Percentiles rank a stretch among this genome's conserved stretches.
Evolutionary conservation across 2,113 vertebrate genomes (phyloP).

Genomic region (Phalacrocorax carbo): DNA sequence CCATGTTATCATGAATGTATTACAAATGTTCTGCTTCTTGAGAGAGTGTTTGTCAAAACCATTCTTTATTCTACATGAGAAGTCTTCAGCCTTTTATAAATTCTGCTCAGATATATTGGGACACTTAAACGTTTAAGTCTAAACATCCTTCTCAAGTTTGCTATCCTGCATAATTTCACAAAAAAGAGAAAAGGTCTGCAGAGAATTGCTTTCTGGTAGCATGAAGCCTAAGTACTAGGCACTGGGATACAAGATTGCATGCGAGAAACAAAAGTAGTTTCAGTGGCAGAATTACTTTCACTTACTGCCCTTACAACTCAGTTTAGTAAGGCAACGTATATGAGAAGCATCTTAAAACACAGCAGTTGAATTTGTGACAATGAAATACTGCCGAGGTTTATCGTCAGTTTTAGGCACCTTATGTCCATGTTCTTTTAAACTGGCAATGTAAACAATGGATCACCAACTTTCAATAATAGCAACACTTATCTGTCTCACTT

Average conservation of each 20-base stretch:
- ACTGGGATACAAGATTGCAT: neutral
- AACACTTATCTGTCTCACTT: neutral
- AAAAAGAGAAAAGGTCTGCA: neutral
- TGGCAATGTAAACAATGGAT: neutral
- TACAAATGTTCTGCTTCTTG: constrained; percentile 60
- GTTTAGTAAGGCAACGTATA: neutral
- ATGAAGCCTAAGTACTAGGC: neutral
- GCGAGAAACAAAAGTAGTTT: neutral
- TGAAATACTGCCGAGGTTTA: neutral
- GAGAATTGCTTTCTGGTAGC: neutral
- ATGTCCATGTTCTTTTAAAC: neutral
- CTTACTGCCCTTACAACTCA: neutral
- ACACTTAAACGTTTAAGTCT: neutral
- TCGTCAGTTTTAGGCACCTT: neutral
- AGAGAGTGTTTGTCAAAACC: constrained; percentile 18
- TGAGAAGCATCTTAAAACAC: neutral
- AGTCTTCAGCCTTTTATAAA: constrained; percentile 45
- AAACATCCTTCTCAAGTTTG: constrained; percentile 23
- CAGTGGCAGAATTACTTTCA: neutral
- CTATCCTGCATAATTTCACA: neutral
- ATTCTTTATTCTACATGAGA: constrained; percentile 27
- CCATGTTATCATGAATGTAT: constrained; percentile 52
- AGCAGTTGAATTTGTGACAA: neutral
- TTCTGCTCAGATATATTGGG: neutral
- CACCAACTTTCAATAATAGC: neutral